Evolutionary conservation across 2,888 invertebrate species (phyloP).

Genomic region (Anthrax anthrax): DNA sequence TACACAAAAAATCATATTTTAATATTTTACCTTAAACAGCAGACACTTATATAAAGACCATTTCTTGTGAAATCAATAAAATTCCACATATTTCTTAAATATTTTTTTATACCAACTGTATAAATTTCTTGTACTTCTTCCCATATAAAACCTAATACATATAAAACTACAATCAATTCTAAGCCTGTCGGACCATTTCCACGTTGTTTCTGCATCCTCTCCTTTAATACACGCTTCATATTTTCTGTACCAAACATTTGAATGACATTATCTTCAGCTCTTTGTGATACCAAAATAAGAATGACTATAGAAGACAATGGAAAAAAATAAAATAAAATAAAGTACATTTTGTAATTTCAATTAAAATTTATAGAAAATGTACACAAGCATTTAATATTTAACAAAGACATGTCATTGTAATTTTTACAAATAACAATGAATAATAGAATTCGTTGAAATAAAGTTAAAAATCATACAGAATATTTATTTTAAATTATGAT

Average conservation of each 20-base stretch:
- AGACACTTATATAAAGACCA: constrained; percentile 64
- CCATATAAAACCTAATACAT: constrained; percentile 80
- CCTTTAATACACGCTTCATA: constrained; percentile 47
- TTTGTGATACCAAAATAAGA: constrained; percentile 81
- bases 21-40: constrained; percentile 38
- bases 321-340: not conserved
- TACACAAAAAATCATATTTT: too few species aligned
- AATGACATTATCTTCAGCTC: constrained; percentile 65
- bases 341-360: too few species aligned
- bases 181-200: constrained; percentile 75
- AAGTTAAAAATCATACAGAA: too few species aligned
- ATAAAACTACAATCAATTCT: constrained; percentile 69
- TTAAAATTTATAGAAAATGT: not conserved
- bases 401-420: too few species aligned
- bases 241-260: constrained; percentile 56
- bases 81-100: constrained; percentile 90
- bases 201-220: constrained; percentile 54
- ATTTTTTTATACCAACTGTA: constrained; percentile 71
- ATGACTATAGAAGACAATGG: constrained; percentile 44
- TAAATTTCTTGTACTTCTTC: constrained; percentile 86
- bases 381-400: too few species aligned
- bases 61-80: constrained; percentile 90
- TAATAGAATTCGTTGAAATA: too few species aligned
- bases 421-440: too few species aligned
- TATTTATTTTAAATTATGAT: too few species aligned